Conservation (phyloP, 2,888 invertebrate species). For the Muschampia plurimacula region DNA sequence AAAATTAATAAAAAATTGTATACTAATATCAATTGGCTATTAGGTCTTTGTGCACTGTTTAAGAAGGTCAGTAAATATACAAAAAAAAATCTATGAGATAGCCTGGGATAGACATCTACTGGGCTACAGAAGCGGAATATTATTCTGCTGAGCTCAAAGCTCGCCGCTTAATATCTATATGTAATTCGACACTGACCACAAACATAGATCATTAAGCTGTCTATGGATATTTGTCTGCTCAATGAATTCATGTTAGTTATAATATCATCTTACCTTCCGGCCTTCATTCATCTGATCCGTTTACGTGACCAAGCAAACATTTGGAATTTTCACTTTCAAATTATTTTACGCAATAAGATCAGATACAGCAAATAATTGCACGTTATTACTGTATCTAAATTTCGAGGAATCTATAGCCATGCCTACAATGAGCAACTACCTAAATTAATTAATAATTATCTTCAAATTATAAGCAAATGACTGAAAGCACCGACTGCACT, state of each 20-base stretch:
- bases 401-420: no score
- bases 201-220: constrained; percentile 72
- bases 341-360: constrained; percentile 4
- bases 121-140: not conserved
- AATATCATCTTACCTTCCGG: constrained; percentile 76
- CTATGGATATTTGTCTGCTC: constrained; percentile 63
- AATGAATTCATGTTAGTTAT: constrained; percentile 64
- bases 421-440: no score
- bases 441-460: no score
- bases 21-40: no score
- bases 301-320: constrained; percentile 19
- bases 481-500: no score
- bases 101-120: not conserved
- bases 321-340: constrained; percentile 23
- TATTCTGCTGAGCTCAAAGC: constrained; percentile 44
- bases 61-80: not conserved
- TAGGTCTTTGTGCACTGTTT: not conserved
- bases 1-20: no score
- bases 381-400: no score
- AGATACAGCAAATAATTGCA: not conserved
- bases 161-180: constrained; percentile 46
- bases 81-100: no score
- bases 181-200: constrained; percentile 59
- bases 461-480: no score
- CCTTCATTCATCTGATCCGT: constrained; percentile 47